These are phyloP conservation scores for Dasypogon diadema DNA, from an alignment of 2,888 invertebrate species.

Conservation along the genomic window DNA sequence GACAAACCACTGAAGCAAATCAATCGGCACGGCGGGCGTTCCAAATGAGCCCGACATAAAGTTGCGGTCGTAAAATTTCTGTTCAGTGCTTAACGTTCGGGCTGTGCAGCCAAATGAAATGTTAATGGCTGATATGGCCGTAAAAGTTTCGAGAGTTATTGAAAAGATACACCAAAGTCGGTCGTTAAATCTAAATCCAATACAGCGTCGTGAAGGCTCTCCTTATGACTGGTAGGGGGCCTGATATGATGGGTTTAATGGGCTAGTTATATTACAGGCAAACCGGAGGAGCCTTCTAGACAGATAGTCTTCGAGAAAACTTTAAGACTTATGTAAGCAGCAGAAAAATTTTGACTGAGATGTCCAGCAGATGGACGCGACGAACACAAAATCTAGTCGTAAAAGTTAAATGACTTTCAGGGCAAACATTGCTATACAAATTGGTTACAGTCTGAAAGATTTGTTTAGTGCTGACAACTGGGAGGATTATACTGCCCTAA, in stretches of 20 bases:
- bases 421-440: too few species aligned
- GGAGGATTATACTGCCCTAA: too few species aligned
- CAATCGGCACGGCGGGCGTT: background rate
- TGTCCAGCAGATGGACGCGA: too few species aligned
- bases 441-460: too few species aligned
- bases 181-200: slow-evolving; percentile 16
- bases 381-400: too few species aligned
- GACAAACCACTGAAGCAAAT: slow-evolving; percentile 6
- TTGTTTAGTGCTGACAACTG: too few species aligned
- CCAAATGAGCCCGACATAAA: slow-evolving; percentile 6
- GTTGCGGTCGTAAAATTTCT: slow-evolving; percentile 15
- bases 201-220: background rate
- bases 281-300: background rate
- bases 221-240: slow-evolving; percentile 11
- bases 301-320: background rate
- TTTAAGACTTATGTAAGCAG: too few species aligned
- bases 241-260: background rate
- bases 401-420: too few species aligned
- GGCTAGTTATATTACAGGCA: background rate
- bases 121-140: slow-evolving; percentile 23
- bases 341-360: too few species aligned
- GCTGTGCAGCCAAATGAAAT: slow-evolving; percentile 25
- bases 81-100: background rate
- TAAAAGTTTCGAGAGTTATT: slow-evolving; percentile 28
- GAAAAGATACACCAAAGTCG: slow-evolving; percentile 14